Evolutionary conservation across 2,888 invertebrate genomes (phyloP), one percentile per base, ranked within the genome.

Genomic region (Germaria angustata): DNA sequence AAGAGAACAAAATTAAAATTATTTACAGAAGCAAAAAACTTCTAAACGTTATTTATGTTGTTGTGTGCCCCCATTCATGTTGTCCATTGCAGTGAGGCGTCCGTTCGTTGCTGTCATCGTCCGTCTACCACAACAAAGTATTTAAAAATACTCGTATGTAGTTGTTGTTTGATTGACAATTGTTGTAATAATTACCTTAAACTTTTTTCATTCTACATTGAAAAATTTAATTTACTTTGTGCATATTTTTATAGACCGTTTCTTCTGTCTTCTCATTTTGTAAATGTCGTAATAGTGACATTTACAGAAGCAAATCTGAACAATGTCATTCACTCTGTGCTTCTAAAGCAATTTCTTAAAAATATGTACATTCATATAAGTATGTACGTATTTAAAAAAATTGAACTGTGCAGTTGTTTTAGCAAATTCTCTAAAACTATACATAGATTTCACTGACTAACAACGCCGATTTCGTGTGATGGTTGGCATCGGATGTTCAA

Each of bases 121-220:
- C 11, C n/a, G 44, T 66, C 65, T 15, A 32, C 17, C 61, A 28
- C 63, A 61, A 53, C 51, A 51, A 69, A 61, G 51, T 69, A 34
- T 36, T 69, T 61, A 53, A 53, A 51, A 36, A 57, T 46, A n/a
- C n/a, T n/a, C n/a, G n/a, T n/a, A n/a, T n/a, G n/a, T n/a, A 34
- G 49, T 51, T 22, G 59, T 46, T 69, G 53, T 66, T 66, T 57
- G 65, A 78, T 69, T 63, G 69, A 69, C 78, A 71, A 69, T 55
- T 78, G 69, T 55, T 78, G 46, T 69, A 71, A 55, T 78, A 75
- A 66, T 75, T 63, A 78, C 63, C 78, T 71, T 46, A 71, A 55
- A 41, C 20, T 69, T 61, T 55, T 39, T 63, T 17, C 28, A 28
- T 28, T 28, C 28, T 28, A 28, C 3, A 28, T 28, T 28, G 28